Evolutionary conservation across 2,888 invertebrate species (phyloP), one percentile per base, ranked within the genome.

Genomic region (Eristalis pertinax): DNA sequence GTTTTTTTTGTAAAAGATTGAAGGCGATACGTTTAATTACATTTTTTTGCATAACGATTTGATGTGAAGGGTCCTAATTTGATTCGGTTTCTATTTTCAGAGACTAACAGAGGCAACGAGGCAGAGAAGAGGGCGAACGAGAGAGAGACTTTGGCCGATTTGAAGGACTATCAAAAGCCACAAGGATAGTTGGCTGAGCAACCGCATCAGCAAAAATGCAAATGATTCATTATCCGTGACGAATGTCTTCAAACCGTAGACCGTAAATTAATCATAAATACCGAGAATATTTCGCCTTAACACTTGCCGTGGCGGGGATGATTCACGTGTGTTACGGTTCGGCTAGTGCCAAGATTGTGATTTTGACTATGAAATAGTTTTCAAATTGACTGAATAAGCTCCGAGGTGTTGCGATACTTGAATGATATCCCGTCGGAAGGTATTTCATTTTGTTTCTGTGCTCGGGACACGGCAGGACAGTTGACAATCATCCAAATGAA

Each of bases 1-100:
- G 41, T 78, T 75, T 72, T 22, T 67, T 81, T 82, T 81, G 88
- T 89, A 89, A 89, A 89, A 88, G 89, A 88, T 89, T 89, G 89
- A 87, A 89, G 84, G 73, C 77, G 58, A 58, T 74, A 79, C 78
- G 84, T 80, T 74, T 78, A 84, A 87, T 89, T 89, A 85, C 82
- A 87, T 88, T 89, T 88, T 80, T 89, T 86, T 85, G 75, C 77
- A 68, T 62, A 84, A 84, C 74, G 79, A 82, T 69, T 70, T 72
- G 81, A 80, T 78, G 75, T 73, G 76, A 56, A 41, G 60, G 60
- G 13, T 60, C n/a, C 22, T 75, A 68, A 75, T 79, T 68, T 56
- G 35, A 65, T 80, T 89, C 82, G 58, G 82, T 78, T 87, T 88
- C 75, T 78, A 79, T 87, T 83, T 82, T 69, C 82, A 87, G 86